phyloP scores from a whole-genome alignment of 2,113 vertebrate genomes.

The Rhynchomys soricoides region DNA sequence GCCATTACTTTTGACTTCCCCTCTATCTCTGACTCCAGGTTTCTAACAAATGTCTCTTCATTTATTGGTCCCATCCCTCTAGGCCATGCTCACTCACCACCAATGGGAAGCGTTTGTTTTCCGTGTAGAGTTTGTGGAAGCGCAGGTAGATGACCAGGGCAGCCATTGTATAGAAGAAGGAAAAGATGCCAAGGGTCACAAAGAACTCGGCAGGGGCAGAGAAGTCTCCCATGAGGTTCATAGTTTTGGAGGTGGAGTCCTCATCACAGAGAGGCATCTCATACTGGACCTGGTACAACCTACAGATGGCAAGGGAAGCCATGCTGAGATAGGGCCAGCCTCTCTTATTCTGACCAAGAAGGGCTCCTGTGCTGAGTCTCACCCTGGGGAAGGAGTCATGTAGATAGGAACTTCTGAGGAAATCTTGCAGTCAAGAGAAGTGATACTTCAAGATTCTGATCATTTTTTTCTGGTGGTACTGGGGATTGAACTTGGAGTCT shows the following conservation, averaged over 20 bases:
- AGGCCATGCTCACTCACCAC: slow-evolving; percentile 85
- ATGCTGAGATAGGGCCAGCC: not conserved
- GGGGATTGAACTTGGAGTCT: not conserved
- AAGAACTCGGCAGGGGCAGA: slow-evolving; percentile 94
- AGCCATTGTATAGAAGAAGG: slow-evolving; percentile 93
- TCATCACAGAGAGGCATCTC: slow-evolving; percentile 85
- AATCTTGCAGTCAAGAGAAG: not conserved
- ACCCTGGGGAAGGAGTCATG: not conserved
- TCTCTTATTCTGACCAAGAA: not conserved
- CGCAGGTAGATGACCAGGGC: slow-evolving; percentile 93
- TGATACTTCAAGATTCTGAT: not conserved
- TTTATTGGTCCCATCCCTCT: not conserved
- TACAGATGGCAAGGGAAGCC: slow-evolving; percentile 65
- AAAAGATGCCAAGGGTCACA: slow-evolving; percentile 94
- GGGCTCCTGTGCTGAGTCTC: not conserved
- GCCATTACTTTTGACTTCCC: not conserved
- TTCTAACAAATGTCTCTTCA: not conserved
- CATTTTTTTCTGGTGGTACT: not conserved
- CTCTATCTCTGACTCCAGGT: not conserved
- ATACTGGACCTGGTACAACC: slow-evolving; percentile 89
- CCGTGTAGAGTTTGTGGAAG: slow-evolving; percentile 91
- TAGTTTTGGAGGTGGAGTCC: not conserved
- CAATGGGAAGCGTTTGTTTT: slow-evolving; percentile 89
- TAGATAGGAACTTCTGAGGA: not conserved
- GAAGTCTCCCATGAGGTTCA: slow-evolving; percentile 91